These are phyloP conservation scores for Prunella himalayana DNA, from an alignment of 2,113 vertebrate genomes.

Conservation along the genomic window DNA sequence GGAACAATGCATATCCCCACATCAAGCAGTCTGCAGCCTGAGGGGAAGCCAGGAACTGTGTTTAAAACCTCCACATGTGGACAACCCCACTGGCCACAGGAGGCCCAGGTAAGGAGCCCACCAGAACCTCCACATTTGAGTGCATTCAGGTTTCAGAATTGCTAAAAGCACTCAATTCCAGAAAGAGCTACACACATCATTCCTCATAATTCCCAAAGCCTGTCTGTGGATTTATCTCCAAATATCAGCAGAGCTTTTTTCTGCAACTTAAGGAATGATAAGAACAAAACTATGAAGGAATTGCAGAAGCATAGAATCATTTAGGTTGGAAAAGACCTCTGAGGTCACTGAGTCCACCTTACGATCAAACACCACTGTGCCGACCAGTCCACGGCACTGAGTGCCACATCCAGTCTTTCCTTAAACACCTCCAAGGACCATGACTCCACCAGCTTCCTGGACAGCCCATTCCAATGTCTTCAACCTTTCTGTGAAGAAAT, in stretches of 20 bases:
- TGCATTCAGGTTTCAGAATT: not conserved
- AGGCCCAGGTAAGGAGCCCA: not conserved
- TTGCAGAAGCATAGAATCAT: not conserved
- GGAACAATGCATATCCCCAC: not conserved
- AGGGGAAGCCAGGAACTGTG: not conserved
- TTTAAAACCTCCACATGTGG: not conserved
- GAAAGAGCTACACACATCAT: not conserved
- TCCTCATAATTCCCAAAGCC: not conserved
- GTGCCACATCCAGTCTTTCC: not conserved
- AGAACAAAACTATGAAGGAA: not conserved
- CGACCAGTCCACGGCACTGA: not conserved
- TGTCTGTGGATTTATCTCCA: not conserved
- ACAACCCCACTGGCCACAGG: not conserved
- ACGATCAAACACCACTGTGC: fast-evolving
- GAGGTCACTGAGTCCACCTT: not conserved
- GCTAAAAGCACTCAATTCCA: not conserved
- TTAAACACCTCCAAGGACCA: not conserved
- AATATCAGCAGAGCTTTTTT: not conserved
- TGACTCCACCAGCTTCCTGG: not conserved
- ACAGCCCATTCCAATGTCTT: not conserved
- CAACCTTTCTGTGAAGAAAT: not conserved
- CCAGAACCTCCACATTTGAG: not conserved
- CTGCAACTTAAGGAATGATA: not conserved
- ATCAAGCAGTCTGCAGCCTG: not conserved
- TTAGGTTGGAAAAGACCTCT: not conserved